Evolutionary conservation across 2,797 vertebrate genomes (phyloP).

Genomic region (Allochrocebus solatus): DNA sequence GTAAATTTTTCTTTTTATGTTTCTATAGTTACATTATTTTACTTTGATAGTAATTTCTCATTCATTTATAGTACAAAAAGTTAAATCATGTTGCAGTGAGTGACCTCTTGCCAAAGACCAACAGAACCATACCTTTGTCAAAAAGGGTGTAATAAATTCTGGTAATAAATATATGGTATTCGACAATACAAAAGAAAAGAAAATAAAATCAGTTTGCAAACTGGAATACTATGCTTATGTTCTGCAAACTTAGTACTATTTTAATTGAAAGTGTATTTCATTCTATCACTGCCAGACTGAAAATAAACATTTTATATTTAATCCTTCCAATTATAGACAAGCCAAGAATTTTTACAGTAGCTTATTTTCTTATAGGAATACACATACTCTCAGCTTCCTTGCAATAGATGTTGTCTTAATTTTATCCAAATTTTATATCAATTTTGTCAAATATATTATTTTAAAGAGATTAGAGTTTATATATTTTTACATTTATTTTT

Average conservation of each 20-base stretch:
- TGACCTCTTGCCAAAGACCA: background rate
- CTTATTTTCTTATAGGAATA: background rate
- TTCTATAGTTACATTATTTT: background rate
- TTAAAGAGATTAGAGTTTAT: background rate
- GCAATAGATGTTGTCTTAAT: background rate
- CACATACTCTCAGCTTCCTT: background rate
- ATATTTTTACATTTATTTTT: background rate
- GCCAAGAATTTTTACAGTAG: background rate
- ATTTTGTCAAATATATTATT: background rate
- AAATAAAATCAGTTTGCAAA: background rate
- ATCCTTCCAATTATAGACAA: background rate
- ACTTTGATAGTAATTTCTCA: background rate
- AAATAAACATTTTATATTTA: background rate
- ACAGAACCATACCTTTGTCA: background rate
- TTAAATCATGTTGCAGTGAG: background rate
- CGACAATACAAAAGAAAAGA: background rate
- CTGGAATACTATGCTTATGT: background rate
- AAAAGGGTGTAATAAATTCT: background rate
- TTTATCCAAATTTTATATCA: background rate
- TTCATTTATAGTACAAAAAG: background rate
- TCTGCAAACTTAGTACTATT: background rate
- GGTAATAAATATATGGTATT: background rate
- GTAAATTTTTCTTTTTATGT: background rate
- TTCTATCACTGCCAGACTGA: background rate
- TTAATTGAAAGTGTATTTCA: background rate